phyloP scores from a whole-genome alignment of 2,888 invertebrate genomes.

The Callyntrura sp. region DNA sequence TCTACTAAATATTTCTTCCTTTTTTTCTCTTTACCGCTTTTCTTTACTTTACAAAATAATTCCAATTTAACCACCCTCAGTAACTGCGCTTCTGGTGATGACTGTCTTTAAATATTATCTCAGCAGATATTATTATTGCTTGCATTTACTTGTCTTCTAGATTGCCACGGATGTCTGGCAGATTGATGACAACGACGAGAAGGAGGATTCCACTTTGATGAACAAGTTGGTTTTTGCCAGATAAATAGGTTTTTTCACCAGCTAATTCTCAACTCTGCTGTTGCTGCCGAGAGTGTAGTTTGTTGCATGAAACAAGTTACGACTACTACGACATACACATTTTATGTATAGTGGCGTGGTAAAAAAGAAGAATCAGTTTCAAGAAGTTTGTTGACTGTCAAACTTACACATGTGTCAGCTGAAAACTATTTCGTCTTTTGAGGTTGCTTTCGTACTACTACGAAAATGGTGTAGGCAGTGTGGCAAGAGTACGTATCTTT shows the following conservation, averaged over 20 bases:
- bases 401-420: constrained; percentile 55
- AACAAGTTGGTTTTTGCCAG: background rate
- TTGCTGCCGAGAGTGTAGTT: background rate
- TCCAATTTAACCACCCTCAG: no score
- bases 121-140: background rate
- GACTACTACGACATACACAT: no score
- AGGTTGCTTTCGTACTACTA: background rate
- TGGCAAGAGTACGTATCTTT: background rate
- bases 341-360: background rate
- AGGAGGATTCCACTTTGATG: background rate
- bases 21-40: background rate
- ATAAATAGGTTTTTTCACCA: background rate
- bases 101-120: background rate
- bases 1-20: background rate
- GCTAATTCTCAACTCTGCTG: constrained; percentile 5
- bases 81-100: background rate
- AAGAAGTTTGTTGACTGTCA: constrained; percentile 45
- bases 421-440: constrained; percentile 30
- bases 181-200: background rate
- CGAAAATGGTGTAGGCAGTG: constrained; percentile 19
- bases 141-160: background rate
- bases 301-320: background rate
- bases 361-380: constrained; percentile 10
- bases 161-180: no score
- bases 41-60: no score